Conservation (phyloP, 2,113 vertebrate species). For the Rhinoderma darwinii region DNA sequence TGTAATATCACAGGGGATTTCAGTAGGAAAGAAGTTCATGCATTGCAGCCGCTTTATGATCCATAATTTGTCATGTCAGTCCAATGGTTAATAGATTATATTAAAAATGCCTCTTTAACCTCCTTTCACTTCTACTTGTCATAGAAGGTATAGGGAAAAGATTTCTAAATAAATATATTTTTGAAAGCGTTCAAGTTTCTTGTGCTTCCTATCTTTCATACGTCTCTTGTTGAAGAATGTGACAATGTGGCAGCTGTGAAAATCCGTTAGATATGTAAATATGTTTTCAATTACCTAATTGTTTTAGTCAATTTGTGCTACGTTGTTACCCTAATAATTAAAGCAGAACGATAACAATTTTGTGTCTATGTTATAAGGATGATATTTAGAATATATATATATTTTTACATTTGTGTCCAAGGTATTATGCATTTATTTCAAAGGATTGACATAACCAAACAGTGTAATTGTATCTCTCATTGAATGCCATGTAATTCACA, state of each 20-base stretch:
- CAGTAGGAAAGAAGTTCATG: conserved; percentile 12
- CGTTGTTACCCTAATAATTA: neutral
- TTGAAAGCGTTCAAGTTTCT: neutral
- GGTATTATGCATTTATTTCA: conserved; percentile 15
- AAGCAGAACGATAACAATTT: neutral
- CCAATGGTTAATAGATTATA: neutral
- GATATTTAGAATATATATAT: conserved; percentile 12
- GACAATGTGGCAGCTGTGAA: conserved; percentile 29
- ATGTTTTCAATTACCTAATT: conserved; percentile 26
- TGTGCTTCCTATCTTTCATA: conserved; percentile 24
- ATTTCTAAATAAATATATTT: conserved; percentile 24
- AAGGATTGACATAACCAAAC: conserved; percentile 14
- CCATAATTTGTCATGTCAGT: conserved; percentile 5
- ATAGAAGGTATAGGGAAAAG: neutral
- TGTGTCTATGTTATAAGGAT: neutral
- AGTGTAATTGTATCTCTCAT: conserved; percentile 32
- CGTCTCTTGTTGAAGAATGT: neutral
- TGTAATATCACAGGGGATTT: neutral
- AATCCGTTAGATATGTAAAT: neutral
- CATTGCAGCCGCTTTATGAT: neutral
- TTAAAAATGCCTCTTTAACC: conserved; percentile 5
- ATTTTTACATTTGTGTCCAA: conserved; percentile 8
- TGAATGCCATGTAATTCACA: conserved; percentile 14
- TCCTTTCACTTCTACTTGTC: neutral
- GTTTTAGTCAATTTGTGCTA: conserved; percentile 20